A percentile compares a stretch with the other conserved stretches of the same genome.
These are phyloP conservation scores for Ephestia elutella DNA, from an alignment of 1,140 invertebrate species.

Conservation along the genomic window DNA sequence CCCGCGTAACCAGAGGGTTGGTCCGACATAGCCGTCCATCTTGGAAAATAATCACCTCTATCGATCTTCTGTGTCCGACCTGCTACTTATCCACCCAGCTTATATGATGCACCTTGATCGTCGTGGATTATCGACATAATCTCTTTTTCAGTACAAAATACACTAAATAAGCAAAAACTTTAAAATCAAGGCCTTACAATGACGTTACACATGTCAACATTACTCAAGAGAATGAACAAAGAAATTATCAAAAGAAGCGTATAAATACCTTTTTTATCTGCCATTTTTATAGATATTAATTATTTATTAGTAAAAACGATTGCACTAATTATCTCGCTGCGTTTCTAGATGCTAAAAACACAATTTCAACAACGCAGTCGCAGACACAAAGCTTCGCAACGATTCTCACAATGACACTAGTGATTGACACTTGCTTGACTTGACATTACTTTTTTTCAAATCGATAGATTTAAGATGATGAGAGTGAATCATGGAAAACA, in stretches of 20 bases:
- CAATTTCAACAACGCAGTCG: constrained; percentile 35
- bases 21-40: not conserved
- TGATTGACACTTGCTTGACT: constrained; percentile 19
- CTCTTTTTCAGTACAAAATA: not conserved
- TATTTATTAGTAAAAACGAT: constrained; percentile 40
- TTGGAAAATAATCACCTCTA: constrained; percentile 3
- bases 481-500: too few relatives aligned
- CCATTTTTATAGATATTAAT: constrained; percentile 56
- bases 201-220: constrained; percentile 67
- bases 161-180: constrained; percentile 8
- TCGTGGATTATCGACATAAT: not conserved
- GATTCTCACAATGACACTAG: constrained; percentile 45
- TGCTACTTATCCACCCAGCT: not conserved
- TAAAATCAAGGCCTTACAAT: constrained; percentile 38
- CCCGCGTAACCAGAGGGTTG: not conserved
- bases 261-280: constrained; percentile 72
- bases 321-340: constrained; percentile 34
- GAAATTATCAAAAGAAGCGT: constrained; percentile 47
- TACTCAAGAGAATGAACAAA: constrained; percentile 54
- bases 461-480: too few relatives aligned
- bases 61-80: not conserved
- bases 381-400: constrained; percentile 30
- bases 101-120: not conserved
- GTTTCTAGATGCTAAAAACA: constrained; percentile 33
- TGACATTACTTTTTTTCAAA: too few relatives aligned